Conservation (phyloP, 2,113 vertebrate genomes). For the Rhagologus leucostigma region DNA sequence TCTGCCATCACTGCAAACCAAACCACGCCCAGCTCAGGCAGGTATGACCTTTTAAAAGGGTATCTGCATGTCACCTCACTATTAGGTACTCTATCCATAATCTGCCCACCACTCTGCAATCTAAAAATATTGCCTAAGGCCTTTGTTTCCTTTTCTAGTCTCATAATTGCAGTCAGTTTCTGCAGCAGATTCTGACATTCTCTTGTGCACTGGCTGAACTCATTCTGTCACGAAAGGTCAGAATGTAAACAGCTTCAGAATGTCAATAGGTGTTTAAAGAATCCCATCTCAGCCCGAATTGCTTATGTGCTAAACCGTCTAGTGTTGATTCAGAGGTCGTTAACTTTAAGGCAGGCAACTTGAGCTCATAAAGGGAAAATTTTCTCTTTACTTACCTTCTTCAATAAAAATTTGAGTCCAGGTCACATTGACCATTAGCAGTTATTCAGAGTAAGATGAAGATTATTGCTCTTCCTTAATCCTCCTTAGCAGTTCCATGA, state of each 20-base stretch:
- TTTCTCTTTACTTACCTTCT: neutral
- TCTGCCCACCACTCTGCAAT: neutral
- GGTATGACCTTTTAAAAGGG: neutral
- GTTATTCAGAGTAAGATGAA: neutral
- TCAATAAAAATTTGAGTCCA: neutral
- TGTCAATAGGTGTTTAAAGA: slow-evolving; percentile 40
- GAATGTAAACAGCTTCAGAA: slow-evolving; percentile 32
- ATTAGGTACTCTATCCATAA: neutral
- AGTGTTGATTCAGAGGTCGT: slow-evolving; percentile 6
- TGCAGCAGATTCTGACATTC: neutral
- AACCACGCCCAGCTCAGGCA: neutral
- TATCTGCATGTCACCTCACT: neutral
- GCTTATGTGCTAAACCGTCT: neutral
- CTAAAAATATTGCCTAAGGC: neutral
- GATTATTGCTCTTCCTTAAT: neutral
- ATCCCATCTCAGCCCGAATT: slow-evolving; percentile 14
- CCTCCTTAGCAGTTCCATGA: neutral
- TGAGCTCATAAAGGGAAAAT: neutral
- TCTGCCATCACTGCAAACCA: neutral
- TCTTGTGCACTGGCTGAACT: slow-evolving; percentile 17
- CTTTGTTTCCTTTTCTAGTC: neutral
- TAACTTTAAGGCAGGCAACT: neutral
- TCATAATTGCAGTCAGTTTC: slow-evolving; percentile 1
- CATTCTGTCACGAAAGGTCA: slow-evolving; percentile 56
- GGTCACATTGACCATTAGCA: neutral